These are phyloP conservation scores for Drosophila nigrodunni DNA, from an alignment of 1,140 invertebrate genomes.

Conservation along the genomic window DNA sequence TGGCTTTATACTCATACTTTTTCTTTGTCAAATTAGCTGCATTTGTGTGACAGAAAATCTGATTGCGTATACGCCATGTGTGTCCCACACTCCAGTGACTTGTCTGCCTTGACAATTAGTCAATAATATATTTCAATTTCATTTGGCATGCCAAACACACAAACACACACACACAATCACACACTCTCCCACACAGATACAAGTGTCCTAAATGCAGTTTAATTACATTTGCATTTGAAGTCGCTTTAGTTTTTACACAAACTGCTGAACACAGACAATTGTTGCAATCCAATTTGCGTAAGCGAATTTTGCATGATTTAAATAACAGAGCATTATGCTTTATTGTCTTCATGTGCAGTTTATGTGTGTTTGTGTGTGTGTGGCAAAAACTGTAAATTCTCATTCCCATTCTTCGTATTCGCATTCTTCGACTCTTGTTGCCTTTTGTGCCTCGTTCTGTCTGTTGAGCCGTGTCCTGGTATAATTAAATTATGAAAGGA, in stretches of 20 bases:
- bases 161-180: constrained; percentile 19
- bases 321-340: constrained; percentile 63
- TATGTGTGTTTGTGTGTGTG: background rate
- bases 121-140: constrained; percentile 83
- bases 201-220: constrained; percentile 71
- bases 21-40: constrained; percentile 67
- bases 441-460: constrained; percentile 27
- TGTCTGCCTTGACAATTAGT: constrained; percentile 78
- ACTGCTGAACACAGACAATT: constrained; percentile 64
- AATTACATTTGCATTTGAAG: constrained; percentile 77
- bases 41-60: constrained; percentile 44
- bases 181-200: constrained; percentile 16
- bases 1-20: constrained; percentile 25
- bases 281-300: constrained; percentile 78
- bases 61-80: constrained; percentile 59
- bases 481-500: constrained; percentile 84
- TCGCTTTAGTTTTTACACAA: constrained; percentile 60
- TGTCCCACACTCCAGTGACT: constrained; percentile 30
- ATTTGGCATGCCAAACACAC: constrained; percentile 72
- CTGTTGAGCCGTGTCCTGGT: constrained; percentile 64
- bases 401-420: background rate
- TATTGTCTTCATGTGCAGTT: constrained; percentile 41
- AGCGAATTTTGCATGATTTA: constrained; percentile 81
- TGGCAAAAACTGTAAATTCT: constrained; percentile 52
- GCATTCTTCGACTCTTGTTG: constrained; percentile 21